Conservation (phyloP, 2,888 invertebrate genomes). For the Muscina levida region DNA sequence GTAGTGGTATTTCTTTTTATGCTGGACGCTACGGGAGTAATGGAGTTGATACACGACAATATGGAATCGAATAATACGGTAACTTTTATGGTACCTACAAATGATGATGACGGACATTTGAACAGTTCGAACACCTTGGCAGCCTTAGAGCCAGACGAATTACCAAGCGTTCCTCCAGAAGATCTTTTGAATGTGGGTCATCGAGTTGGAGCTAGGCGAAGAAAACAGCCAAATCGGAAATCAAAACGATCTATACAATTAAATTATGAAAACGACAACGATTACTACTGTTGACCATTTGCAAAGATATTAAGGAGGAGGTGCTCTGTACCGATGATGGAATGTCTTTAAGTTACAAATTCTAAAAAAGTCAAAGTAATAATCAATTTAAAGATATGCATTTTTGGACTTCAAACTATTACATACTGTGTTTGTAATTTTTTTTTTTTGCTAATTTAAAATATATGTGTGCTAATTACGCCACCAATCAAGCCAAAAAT, state of each 20-base stretch:
- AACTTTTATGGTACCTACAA: background rate
- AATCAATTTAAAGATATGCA: too few species aligned
- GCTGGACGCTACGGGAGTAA: constrained; percentile 61
- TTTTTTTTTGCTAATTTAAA: too few species aligned
- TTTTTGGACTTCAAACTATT: too few species aligned
- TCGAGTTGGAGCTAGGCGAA: constrained; percentile 54
- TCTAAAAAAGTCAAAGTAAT: too few species aligned
- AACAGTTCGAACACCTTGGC: too few species aligned
- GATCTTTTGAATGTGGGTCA: constrained; percentile 65
- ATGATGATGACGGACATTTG: background rate
- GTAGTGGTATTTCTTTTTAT: constrained; percentile 62
- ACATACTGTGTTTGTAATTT: too few species aligned
- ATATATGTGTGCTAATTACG: too few species aligned
- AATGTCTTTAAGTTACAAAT: too few species aligned
- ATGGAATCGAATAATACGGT: background rate
- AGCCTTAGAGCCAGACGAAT: constrained; percentile 60
- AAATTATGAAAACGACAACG: constrained; percentile 52
- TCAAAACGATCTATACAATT: constrained; percentile 55
- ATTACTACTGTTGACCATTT: constrained; percentile 61
- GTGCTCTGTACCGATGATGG: too few species aligned
- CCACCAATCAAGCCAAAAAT: too few species aligned
- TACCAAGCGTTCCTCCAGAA: constrained; percentile 65
- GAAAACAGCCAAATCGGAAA: constrained; percentile 55
- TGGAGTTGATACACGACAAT: constrained; percentile 37
- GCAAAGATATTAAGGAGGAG: too few species aligned